Percentiles rank a stretch among this genome's conserved stretches.
Evolutionary conservation across 2,797 vertebrate genomes (phyloP).

Genomic region (Scarus forsteni): DNA sequence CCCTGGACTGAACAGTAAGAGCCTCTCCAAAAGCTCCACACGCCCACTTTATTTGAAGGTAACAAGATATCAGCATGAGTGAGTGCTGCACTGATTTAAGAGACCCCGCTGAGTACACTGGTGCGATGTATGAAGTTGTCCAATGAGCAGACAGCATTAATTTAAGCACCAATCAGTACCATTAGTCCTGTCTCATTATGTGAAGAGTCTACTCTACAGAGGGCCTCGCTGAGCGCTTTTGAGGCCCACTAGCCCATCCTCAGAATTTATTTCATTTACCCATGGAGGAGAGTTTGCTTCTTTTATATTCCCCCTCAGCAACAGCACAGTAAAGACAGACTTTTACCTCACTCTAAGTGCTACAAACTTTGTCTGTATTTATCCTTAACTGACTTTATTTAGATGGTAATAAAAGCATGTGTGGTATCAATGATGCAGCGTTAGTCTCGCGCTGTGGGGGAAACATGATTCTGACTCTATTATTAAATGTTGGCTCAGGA

Average conservation of each 20-base stretch:
- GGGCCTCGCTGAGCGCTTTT: conserved; percentile 6
- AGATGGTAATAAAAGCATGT: conserved; percentile 35
- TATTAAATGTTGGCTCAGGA: conserved; percentile 1
- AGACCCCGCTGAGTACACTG: conserved; percentile 1
- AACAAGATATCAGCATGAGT: conserved; percentile 14
- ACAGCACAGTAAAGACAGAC: conserved; percentile 34
- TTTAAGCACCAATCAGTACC: conserved; percentile 37
- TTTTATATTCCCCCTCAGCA: conserved; percentile 37
- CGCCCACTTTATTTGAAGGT: neutral
- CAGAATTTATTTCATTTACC: conserved; percentile 30
- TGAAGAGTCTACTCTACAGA: conserved; percentile 22
- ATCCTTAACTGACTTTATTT: conserved; percentile 58
- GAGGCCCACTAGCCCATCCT: conserved; percentile 6
- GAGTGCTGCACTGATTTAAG: conserved; percentile 2
- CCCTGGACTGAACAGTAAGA: conserved; percentile 5
- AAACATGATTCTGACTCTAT: neutral
- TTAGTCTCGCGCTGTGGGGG: conserved; percentile 5
- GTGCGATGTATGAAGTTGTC: conserved; percentile 20
- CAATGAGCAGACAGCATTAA: conserved; percentile 27
- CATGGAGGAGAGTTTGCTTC: conserved; percentile 13
- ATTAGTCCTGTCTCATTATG: conserved; percentile 44
- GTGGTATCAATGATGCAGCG: neutral
- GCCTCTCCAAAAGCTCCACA: neutral
- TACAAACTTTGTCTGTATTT: conserved; percentile 42
- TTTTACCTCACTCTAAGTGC: conserved; percentile 20